phyloP scores from a whole-genome alignment of 2,797 vertebrate genomes.

The Tinamus major region DNA sequence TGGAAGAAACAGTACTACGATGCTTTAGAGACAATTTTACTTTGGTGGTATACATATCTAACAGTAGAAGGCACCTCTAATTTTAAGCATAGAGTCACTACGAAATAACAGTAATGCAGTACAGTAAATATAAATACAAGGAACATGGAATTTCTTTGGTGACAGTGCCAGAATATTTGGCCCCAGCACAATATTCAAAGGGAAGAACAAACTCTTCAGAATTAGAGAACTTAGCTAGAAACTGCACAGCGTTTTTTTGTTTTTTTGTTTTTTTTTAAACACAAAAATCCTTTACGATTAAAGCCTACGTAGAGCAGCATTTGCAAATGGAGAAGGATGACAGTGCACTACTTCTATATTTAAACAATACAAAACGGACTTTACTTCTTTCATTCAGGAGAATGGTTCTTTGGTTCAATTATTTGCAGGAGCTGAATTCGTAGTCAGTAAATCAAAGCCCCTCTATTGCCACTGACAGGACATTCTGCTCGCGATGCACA shows the following conservation, averaged over 20 bases:
- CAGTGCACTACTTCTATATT: neutral
- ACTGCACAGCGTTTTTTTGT: neutral
- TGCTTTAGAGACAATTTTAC: constrained; percentile 1
- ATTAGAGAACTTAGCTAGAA: neutral
- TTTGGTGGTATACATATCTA: neutral
- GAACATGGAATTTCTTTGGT: neutral
- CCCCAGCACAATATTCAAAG: neutral
- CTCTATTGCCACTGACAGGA: neutral
- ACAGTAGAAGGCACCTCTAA: neutral
- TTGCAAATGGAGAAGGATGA: neutral
- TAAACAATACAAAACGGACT: neutral
- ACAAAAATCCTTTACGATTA: neutral
- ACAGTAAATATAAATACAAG: neutral
- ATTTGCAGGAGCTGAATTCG: constrained; percentile 4
- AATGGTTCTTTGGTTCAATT: constrained; percentile 1
- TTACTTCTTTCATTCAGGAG: neutral
- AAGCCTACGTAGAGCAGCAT: neutral
- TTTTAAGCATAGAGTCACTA: neutral
- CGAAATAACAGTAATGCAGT: neutral
- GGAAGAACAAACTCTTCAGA: neutral
- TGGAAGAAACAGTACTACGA: neutral
- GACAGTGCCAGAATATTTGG: neutral
- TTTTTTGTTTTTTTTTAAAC: neutral
- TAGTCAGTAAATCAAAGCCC: constrained; percentile 28
- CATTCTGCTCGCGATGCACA: neutral